A percentile compares a stretch with the other conserved stretches of the same genome.
Evolutionary conservation across 2,888 invertebrate species (phyloP).

Genomic region (Rhaphigaster nebulosa): DNA sequence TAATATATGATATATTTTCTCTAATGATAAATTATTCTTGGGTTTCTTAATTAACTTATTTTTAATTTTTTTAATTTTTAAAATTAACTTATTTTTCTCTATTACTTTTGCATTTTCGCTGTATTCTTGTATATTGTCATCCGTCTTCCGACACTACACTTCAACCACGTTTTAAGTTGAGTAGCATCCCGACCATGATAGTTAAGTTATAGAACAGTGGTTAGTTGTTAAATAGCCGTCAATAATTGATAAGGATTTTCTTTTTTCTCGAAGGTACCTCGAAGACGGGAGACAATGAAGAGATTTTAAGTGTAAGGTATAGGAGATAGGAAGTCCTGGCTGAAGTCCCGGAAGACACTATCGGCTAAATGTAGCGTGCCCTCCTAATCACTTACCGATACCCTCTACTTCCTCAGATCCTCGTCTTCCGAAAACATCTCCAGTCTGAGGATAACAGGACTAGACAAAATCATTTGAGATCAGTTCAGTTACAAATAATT

Average conservation of each 20-base stretch:
- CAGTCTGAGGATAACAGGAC: not conserved
- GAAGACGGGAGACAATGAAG: not conserved
- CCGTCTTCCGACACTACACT: not conserved
- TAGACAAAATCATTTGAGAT: not conserved
- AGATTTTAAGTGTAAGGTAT: not conserved
- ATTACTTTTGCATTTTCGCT: too few relatives aligned
- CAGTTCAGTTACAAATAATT: not conserved
- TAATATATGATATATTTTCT: too few relatives aligned
- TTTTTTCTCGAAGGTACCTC: not conserved
- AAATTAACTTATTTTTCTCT: too few relatives aligned
- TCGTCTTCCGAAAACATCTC: not conserved
- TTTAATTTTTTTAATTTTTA: too few relatives aligned
- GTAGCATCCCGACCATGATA: too few relatives aligned
- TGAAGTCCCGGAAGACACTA: not conserved
- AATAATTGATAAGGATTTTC: not conserved
- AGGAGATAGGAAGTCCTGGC: not conserved
- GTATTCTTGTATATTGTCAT: not conserved
- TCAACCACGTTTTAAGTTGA: not conserved
- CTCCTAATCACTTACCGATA: conserved; percentile 43
- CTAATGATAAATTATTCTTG: too few relatives aligned
- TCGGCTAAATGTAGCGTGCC: conserved; percentile 32
- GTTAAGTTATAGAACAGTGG: too few relatives aligned
- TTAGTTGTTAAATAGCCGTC: too few relatives aligned
- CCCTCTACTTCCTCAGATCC: not conserved
- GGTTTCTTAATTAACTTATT: too few relatives aligned